A percentile compares a stretch with the other conserved stretches of the same genome.
phyloP scores from a whole-genome alignment of 2,797 vertebrate species.

The Girardinus metallicus region DNA sequence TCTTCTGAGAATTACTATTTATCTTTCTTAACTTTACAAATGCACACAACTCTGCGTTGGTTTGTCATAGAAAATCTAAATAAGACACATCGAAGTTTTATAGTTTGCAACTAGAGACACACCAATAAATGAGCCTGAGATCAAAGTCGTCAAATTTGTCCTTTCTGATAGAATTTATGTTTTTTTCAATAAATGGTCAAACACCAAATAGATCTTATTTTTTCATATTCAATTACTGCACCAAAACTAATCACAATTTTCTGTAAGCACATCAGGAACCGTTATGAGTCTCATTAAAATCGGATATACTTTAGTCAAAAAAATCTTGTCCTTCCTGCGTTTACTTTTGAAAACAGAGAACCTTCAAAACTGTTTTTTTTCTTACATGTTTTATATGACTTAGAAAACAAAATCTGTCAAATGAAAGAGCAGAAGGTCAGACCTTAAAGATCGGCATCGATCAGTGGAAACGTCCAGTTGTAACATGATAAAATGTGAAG shows the following conservation, averaged over 20 bases:
- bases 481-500: not conserved
- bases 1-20: not conserved
- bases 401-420: not conserved
- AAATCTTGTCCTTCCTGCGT: not conserved
- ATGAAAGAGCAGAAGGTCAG: not conserved
- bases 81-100: not conserved
- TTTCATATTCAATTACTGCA: slow-evolving; percentile 4
- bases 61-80: not conserved
- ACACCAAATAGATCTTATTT: slow-evolving; percentile 13
- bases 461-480: not conserved
- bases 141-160: not conserved
- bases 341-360: not conserved
- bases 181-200: not conserved
- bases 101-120: not conserved
- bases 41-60: not conserved
- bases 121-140: not conserved
- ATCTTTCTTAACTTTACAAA: not conserved
- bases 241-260: not conserved
- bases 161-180: not conserved
- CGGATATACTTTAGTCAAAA: not conserved
- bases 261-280: not conserved
- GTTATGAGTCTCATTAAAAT: not conserved
- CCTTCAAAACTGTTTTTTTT: not conserved
- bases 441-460: not conserved
- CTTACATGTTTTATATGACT: not conserved